phyloP scores from a whole-genome alignment of 1,140 invertebrate species.

The Calosoma granatense region DNA sequence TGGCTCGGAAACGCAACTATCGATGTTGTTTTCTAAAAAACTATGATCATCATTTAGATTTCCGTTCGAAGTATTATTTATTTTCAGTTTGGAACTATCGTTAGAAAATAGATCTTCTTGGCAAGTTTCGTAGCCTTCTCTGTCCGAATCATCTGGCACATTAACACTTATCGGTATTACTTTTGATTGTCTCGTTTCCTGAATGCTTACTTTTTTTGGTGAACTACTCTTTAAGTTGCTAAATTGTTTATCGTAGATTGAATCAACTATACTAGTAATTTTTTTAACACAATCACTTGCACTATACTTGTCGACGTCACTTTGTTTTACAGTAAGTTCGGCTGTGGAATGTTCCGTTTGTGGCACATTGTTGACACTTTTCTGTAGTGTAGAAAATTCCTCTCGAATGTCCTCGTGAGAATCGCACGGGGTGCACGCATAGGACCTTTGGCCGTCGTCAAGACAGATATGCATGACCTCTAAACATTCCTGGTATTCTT shows the following conservation, averaged over 20 bases:
- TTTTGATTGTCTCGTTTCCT: background rate
- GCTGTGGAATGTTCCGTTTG: background rate
- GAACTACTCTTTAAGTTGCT: background rate
- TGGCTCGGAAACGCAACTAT: background rate
- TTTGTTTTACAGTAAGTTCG: too few relatives aligned
- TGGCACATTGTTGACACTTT: background rate
- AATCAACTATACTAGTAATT: background rate
- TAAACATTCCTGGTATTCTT: conserved; percentile 48
- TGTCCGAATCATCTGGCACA: conserved; percentile 16
- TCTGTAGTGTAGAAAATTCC: background rate
- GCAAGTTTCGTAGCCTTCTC: conserved; percentile 30
- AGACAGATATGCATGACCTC: conserved; percentile 47
- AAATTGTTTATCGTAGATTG: background rate
- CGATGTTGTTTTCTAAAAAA: background rate
- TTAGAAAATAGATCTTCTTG: conserved; percentile 30
- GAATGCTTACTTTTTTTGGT: background rate
- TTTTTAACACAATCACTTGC: conserved; percentile 1
- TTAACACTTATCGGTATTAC: background rate
- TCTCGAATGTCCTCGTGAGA: background rate
- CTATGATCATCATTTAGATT: background rate
- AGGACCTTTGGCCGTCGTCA: conserved; percentile 31
- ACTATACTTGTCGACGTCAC: too few relatives aligned
- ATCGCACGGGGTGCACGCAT: conserved; percentile 22
- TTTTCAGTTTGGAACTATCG: conserved; percentile 16
- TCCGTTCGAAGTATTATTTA: background rate